These are phyloP conservation scores for Bilobella aurantiaca DNA, from an alignment of 1,140 invertebrate genomes.

Conservation along the genomic window DNA sequence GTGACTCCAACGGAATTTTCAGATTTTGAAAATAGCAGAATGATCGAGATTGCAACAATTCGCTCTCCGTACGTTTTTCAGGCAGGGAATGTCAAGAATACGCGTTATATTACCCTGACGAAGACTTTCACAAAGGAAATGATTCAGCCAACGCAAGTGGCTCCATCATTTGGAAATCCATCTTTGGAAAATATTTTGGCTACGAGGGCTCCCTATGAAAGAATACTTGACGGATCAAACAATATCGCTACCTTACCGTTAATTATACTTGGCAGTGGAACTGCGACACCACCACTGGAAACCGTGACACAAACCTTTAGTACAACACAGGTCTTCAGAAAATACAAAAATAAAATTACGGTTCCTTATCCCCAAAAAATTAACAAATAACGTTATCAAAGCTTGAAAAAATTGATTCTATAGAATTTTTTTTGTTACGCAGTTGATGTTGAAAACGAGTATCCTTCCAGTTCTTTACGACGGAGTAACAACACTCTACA, in stretches of 20 bases:
- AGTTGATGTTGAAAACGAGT: constrained; percentile 69
- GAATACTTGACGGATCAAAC: constrained; percentile 36
- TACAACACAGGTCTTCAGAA: constrained; percentile 56
- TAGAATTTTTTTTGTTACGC: constrained; percentile 6
- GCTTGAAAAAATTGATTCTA: too few relatives aligned
- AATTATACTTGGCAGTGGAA: constrained; percentile 58
- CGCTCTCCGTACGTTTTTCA: constrained; percentile 80
- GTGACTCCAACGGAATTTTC: constrained; percentile 70
- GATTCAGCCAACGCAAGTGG: constrained; percentile 44
- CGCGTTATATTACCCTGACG: constrained; percentile 44
- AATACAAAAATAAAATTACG: constrained; percentile 2
- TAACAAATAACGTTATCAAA: too few relatives aligned
- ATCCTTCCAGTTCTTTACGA: constrained; percentile 62
- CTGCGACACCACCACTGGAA: constrained; percentile 68
- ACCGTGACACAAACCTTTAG: constrained; percentile 83
- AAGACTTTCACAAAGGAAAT: constrained; percentile 38
- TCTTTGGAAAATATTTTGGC: constrained; percentile 75
- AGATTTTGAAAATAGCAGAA: constrained; percentile 45
- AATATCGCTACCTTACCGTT: constrained; percentile 65
- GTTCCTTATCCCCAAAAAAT: too few relatives aligned
- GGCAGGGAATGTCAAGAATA: constrained; percentile 75
- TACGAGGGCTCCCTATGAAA: constrained; percentile 45
- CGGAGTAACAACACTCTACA: constrained; percentile 49
- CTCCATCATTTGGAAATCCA: constrained; percentile 27
- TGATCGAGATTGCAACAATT: constrained; percentile 67